phyloP scores from a whole-genome alignment of 1,140 invertebrate genomes.

The Wasmannia auropunctata region DNA sequence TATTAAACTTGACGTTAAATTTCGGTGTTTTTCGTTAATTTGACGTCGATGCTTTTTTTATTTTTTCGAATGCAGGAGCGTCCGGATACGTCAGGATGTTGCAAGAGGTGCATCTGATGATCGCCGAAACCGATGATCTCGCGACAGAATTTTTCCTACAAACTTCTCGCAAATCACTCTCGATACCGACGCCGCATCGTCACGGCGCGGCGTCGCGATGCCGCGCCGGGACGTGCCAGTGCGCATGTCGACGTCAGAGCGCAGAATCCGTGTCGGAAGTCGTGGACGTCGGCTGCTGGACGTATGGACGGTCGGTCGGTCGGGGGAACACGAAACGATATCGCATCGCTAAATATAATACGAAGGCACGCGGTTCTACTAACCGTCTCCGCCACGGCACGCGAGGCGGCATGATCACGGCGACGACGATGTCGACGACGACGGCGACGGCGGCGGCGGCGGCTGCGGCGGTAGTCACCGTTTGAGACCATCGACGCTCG shows the following conservation, averaged over 20 bases:
- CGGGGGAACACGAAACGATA: slow-evolving; percentile 62
- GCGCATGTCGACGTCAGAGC: slow-evolving; percentile 51
- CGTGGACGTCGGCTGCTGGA: slow-evolving; percentile 37
- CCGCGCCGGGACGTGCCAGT: neutral
- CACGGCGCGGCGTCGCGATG: neutral
- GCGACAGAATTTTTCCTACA: neutral
- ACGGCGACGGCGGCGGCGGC: neutral
- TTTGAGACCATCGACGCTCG: slow-evolving; percentile 32
- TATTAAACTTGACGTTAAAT: neutral
- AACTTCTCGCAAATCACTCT: neutral
- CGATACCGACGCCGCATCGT: neutral
- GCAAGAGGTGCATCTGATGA: neutral
- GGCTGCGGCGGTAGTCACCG: slow-evolving; percentile 21
- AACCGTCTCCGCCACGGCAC: neutral
- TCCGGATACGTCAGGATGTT: neutral
- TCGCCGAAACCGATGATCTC: neutral
- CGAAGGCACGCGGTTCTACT: slow-evolving; percentile 72
- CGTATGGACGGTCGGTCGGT: slow-evolving; percentile 30
- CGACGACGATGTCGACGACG: neutral
- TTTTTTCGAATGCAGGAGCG: neutral
- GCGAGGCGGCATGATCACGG: slow-evolving; percentile 3
- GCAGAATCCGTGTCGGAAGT: slow-evolving; percentile 70
- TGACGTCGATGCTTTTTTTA: neutral
- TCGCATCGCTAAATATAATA: slow-evolving; percentile 77
- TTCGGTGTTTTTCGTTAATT: neutral